A percentile compares a stretch with the other conserved stretches of the same genome.
Conservation (phyloP, 2,113 vertebrate species). For the Oriolus oriolus region DNA sequence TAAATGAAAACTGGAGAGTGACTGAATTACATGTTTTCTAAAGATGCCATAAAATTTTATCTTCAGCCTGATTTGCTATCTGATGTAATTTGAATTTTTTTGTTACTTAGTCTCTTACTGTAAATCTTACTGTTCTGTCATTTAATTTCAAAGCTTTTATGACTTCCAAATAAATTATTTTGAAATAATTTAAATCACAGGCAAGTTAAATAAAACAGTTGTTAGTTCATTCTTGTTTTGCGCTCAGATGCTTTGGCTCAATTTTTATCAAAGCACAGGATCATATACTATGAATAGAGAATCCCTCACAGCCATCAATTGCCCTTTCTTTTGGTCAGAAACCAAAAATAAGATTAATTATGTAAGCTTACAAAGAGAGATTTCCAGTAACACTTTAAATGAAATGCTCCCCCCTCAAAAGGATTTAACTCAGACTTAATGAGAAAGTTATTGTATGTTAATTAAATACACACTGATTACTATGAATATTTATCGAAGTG, state of each 20-base stretch:
- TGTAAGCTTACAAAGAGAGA: constrained; percentile 41
- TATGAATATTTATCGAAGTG: constrained; percentile 72
- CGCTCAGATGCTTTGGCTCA: background rate
- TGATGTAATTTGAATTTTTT: background rate
- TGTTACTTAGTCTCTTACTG: background rate
- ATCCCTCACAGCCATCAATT: background rate
- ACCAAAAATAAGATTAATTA: constrained; percentile 39
- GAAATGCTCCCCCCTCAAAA: constrained; percentile 58
- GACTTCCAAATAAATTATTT: constrained; percentile 10
- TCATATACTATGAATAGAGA: background rate
- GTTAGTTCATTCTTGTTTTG: background rate
- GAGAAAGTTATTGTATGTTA: constrained; percentile 78
- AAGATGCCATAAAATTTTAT: background rate
- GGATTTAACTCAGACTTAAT: constrained; percentile 73
- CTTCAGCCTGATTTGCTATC: background rate
- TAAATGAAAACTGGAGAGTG: background rate
- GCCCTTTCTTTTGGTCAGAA: background rate
- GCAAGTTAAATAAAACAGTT: background rate
- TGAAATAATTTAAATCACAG: background rate
- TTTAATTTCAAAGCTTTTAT: background rate
- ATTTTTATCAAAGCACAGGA: constrained; percentile 3
- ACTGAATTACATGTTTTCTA: background rate
- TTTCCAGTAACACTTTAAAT: constrained; percentile 67
- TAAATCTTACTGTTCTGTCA: background rate
- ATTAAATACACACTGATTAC: constrained; percentile 76